Evolutionary conservation across 2,113 vertebrate species (phyloP), one percentile per base, ranked within the genome.

Genomic region (Conger conger): DNA sequence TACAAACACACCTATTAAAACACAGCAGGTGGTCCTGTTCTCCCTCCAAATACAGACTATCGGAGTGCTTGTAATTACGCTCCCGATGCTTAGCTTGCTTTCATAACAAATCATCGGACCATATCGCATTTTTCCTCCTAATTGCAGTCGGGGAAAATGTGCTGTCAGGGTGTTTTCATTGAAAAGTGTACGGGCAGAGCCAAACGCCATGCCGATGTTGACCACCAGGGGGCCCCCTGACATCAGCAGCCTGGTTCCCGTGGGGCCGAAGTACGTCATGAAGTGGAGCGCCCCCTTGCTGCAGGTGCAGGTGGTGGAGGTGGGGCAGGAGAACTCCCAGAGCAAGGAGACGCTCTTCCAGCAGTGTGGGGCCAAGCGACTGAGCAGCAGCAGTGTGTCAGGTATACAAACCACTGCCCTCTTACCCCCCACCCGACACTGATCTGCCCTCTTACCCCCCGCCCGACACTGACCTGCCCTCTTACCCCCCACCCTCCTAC

Each of bases 251-350:
- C 91, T 97, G 86, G 96, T 97, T 88, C 96, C 96, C 0, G 89
- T 96, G 78, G 96, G 96, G 38, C 96, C 96, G 77, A 97, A 94
- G 87, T 97, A 97, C 1, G 93, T 95, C 35, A 92, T 97, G 89
- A 97, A 97, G 91, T 97, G 96, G 96, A 97, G 94, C 86, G 94
- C 95, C 0, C 92, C 96, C 3, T 92, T 97, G 80, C 94, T 94
- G 0, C 96, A 96, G 92, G 94, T 96, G 40, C 96, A 97, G 85
- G 96, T 96, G 84, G 95, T 95, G 40, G 96, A 97, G 88, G 95
- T 96, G 68, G 96, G 96, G 7, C 96, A 96, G 92, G 96, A 97
- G 33, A 92, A 92, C 0, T 73, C 90, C 53, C 92, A 92, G 0
- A 94, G 94, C 83, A 96, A 96, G 83, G 95, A 97, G 83, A 86